These are phyloP conservation scores for Dryococelus australis DNA, from an alignment of 2,888 invertebrate genomes.

Conservation along the genomic window DNA sequence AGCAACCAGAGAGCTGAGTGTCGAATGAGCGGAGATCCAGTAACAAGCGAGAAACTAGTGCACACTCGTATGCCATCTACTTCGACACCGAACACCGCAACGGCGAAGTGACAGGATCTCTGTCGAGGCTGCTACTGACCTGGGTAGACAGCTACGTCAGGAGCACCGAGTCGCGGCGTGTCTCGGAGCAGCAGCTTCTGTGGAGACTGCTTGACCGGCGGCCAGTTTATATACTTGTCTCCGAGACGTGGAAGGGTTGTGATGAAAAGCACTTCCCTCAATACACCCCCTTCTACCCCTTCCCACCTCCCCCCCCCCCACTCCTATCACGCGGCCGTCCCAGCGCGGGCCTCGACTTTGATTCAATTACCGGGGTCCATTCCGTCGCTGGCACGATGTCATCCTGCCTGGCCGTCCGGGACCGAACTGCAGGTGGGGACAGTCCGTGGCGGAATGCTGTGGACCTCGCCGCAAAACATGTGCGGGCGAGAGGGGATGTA, in stretches of 20 bases:
- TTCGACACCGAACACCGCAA: too few species aligned
- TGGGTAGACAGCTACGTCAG: too few species aligned
- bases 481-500: too few species aligned
- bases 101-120: too few species aligned
- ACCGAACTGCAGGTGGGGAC: neutral
- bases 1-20: too few species aligned
- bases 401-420: neutral
- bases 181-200: neutral
- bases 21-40: too few species aligned
- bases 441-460: neutral
- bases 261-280: constrained; percentile 27
- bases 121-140: too few species aligned
- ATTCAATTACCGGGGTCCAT: constrained; percentile 28
- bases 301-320: neutral
- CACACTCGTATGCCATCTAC: too few species aligned
- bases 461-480: neutral
- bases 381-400: neutral
- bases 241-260: neutral
- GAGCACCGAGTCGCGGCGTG: neutral
- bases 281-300: neutral
- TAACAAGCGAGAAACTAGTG: too few species aligned
- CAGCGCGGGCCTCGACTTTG: neutral
- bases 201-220: neutral
- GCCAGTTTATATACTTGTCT: constrained; percentile 1
- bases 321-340: neutral